Evolutionary conservation across 2,797 vertebrate species (phyloP).

Genomic region (Labeo calbasu): DNA sequence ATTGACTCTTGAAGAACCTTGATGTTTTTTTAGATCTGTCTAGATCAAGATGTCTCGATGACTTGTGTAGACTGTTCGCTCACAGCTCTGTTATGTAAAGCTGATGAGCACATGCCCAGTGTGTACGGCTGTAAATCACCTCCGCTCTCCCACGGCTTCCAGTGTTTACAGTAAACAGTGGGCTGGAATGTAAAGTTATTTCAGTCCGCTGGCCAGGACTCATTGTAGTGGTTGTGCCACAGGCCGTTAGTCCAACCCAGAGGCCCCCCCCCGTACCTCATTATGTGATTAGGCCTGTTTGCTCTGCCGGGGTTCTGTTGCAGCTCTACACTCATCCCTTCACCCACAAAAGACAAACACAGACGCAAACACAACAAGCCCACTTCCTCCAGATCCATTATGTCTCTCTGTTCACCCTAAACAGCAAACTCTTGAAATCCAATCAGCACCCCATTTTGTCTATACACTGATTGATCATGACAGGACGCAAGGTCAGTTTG

Average conservation of each 20-base stretch:
- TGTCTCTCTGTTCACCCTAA: conserved; percentile 15
- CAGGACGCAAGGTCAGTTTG: conserved; percentile 1
- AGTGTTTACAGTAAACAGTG: conserved; percentile 73
- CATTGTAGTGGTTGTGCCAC: conserved; percentile 44
- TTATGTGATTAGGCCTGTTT: conserved; percentile 58
- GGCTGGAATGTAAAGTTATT: conserved; percentile 67
- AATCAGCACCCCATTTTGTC: conserved; percentile 7
- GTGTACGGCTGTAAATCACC: conserved; percentile 54
- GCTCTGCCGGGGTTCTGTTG: conserved; percentile 46
- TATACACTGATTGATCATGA: conserved; percentile 21
- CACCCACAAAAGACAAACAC: conserved; percentile 17
- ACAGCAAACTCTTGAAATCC: conserved; percentile 24
- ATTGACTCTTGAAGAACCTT: conserved; percentile 1
- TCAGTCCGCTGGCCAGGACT: conserved; percentile 44
- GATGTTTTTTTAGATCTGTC: not conserved
- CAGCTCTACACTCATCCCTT: conserved; percentile 19
- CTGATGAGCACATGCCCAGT: conserved; percentile 37
- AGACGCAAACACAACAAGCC: conserved; percentile 29
- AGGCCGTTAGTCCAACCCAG: conserved; percentile 41
- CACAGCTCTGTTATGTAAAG: conserved; percentile 47
- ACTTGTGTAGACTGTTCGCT: conserved; percentile 20
- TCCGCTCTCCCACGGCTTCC: conserved; percentile 46
- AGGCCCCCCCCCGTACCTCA: conserved; percentile 32
- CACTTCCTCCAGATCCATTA: conserved; percentile 37
- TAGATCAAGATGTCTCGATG: conserved; percentile 6